phyloP scores from a whole-genome alignment of 2,113 vertebrate species.

The Rafetus swinhoei region DNA sequence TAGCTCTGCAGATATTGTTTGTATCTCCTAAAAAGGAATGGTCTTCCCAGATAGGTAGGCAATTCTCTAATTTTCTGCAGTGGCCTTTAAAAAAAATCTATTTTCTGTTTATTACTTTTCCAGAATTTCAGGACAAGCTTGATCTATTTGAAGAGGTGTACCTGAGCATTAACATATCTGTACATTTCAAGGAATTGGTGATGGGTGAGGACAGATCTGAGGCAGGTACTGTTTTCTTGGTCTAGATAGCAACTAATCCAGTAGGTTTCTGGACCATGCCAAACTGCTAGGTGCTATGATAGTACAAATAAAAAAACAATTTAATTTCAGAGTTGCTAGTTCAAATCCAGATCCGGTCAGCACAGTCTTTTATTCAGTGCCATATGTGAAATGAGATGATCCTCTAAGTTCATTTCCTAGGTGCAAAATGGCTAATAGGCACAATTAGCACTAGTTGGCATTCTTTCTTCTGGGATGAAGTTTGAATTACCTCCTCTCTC shows the following conservation, averaged over 20 bases:
- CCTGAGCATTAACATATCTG: not conserved
- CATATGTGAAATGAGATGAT: not conserved
- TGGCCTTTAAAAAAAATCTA: not conserved
- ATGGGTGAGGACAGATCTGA: not conserved
- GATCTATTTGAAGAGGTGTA: not conserved
- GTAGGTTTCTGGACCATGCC: not conserved
- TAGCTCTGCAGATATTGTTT: not conserved
- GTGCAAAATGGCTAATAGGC: not conserved
- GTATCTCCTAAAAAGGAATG: not conserved
- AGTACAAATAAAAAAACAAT: not conserved
- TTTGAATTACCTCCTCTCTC: not conserved
- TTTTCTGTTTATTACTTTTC: not conserved
- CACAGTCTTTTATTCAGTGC: not conserved
- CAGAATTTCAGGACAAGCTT: not conserved
- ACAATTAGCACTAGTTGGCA: not conserved
- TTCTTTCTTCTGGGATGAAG: rapidly evolving
- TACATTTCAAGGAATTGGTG: not conserved
- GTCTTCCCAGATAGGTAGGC: not conserved
- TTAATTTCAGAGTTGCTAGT: not conserved
- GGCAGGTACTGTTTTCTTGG: not conserved
- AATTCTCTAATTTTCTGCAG: not conserved
- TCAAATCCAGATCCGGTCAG: not conserved
- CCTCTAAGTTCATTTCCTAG: not conserved
- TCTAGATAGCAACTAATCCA: not conserved
- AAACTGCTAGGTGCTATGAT: not conserved